Percentiles rank a stretch among this genome's conserved stretches.
These are phyloP conservation scores for Drosophila kikkawai DNA, from an alignment of 1,140 invertebrate species.

Conservation along the genomic window DNA sequence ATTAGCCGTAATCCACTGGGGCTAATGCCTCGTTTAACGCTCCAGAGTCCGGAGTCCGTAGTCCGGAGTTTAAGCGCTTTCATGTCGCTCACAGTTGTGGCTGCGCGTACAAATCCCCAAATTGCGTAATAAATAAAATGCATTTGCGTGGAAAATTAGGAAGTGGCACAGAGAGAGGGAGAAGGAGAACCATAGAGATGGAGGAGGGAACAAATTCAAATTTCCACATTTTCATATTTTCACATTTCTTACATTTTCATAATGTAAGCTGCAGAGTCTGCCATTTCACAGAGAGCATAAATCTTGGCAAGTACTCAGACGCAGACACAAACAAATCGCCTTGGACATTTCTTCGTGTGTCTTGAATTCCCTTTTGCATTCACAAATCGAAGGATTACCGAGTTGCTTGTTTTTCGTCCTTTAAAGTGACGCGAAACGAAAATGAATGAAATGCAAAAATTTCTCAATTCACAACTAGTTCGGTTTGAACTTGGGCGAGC, in stretches of 20 bases:
- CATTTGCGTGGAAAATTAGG: slow-evolving; percentile 76
- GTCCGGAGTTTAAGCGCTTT: slow-evolving; percentile 37
- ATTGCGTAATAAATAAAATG: slow-evolving; percentile 77
- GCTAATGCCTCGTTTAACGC: slow-evolving; percentile 51
- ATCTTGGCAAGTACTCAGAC: slow-evolving; percentile 53
- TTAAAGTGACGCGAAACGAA: slow-evolving; percentile 23
- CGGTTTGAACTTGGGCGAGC: slow-evolving; percentile 15
- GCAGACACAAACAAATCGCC: slow-evolving; percentile 70
- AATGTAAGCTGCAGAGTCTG: slow-evolving; percentile 31
- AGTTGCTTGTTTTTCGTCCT: slow-evolving; percentile 29
- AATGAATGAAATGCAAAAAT: slow-evolving; percentile 55
- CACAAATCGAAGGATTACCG: slow-evolving; percentile 42
- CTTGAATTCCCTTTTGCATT: slow-evolving; percentile 34
- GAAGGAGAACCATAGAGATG: background rate
- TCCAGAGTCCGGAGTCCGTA: slow-evolving; percentile 5
- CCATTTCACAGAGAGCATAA: slow-evolving; percentile 57
- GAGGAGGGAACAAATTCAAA: slow-evolving; percentile 50
- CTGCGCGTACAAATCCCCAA: slow-evolving; percentile 56
- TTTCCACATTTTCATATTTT: slow-evolving; percentile 55
- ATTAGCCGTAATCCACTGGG: slow-evolving; percentile 37
- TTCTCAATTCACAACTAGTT: slow-evolving; percentile 35
- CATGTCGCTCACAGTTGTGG: slow-evolving; percentile 40
- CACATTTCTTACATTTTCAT: slow-evolving; percentile 35
- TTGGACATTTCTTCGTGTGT: slow-evolving; percentile 46
- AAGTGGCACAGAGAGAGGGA: slow-evolving; percentile 38